Evolutionary conservation across 2,797 vertebrate species (phyloP), one percentile per base, ranked within the genome.

Genomic region (Cossypha dichroa): DNA sequence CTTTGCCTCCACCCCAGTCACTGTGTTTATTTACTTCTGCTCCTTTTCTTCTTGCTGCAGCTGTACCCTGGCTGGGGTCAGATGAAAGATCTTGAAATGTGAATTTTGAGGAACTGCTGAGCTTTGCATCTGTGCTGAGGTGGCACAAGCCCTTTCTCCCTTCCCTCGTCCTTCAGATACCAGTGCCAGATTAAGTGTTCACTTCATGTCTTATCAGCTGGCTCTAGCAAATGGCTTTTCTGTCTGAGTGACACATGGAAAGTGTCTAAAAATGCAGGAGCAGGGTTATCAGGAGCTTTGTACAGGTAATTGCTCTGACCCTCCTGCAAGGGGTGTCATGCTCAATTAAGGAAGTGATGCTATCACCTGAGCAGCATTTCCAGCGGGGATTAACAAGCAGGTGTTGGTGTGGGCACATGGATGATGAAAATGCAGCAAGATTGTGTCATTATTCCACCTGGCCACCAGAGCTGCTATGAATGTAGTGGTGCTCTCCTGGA

Each of bases 391-490:
- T 74, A 41, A 40, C 13, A 6, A 54, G 52, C 22, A 85, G 54
- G 22, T 16, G 38, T 31, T 82, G 52, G 6, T 2, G 5, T 31
- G 40, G 49, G 34, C 55, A 48, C 0, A 1, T 4, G 16, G 40
- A 26, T 0, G 0, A 31, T 63, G 84, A 40, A 85, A 89, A 77
- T 0, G 5, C 34, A 48, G 55, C 77, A 56, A 59, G 74, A 28
- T 19, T 2, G 0, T 49, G n/a, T 54, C 67, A 54, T 76, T 77
- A 43, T 83, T 64, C 41, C 52, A 49, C 33, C 14, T 26, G 56
- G 64, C 34, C 2, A 0, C 22, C 0, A 2, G 70, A 46, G 70
- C 84, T 77, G 36, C 55, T 3, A 0, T 1, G 10, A 43, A 23
- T 0, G 0, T 23, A 19, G 0, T 6, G 21, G 33, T 23, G 72